Evolutionary conservation across 2,888 invertebrate genomes (phyloP).

Genomic region (Drosophila paramelanica): DNA sequence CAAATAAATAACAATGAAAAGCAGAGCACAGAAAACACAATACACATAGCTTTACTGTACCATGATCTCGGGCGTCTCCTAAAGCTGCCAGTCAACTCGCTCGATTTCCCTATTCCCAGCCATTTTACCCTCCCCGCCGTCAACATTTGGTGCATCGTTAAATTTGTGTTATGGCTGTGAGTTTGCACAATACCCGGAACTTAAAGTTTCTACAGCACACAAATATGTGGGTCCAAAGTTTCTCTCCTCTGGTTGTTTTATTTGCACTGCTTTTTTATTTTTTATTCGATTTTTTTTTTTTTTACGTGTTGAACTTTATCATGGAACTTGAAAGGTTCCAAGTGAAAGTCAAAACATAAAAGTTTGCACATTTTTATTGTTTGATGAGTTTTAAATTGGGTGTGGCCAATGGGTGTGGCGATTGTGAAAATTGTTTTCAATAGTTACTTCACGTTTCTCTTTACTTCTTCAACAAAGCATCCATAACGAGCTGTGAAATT

Average conservation of each 20-base stretch:
- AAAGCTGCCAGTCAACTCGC: not conserved
- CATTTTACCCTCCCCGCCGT: not conserved
- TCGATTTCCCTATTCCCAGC: not conserved
- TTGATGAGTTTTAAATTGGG: slow-evolving; percentile 33
- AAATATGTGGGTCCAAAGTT: slow-evolving; percentile 24
- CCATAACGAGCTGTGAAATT: slow-evolving; percentile 57
- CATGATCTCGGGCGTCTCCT: slow-evolving; percentile 6
- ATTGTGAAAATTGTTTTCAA: slow-evolving; percentile 44
- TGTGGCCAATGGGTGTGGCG: slow-evolving; percentile 25
- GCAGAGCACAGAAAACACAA: not conserved
- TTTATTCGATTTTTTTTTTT: not conserved
- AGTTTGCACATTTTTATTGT: slow-evolving; percentile 51
- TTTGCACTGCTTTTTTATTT: not conserved
- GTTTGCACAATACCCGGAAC: slow-evolving; percentile 8
- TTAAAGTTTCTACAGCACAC: slow-evolving; percentile 13
- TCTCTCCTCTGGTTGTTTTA: not conserved
- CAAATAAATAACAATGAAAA: not conserved
- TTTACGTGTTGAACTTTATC: slow-evolving; percentile 26
- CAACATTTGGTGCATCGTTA: slow-evolving; percentile 29
- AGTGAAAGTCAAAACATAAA: slow-evolving; percentile 51
- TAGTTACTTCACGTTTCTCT: slow-evolving; percentile 7
- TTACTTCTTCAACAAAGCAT: slow-evolving; percentile 49
- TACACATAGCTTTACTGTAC: slow-evolving; percentile 11
- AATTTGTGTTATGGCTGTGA: slow-evolving; percentile 20
- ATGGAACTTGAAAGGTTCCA: slow-evolving; percentile 28